Percentiles rank a stretch among this genome's conserved stretches.
These are phyloP conservation scores for Schizotus pectinicornis DNA, from an alignment of 2,888 invertebrate species.

Conservation along the genomic window DNA sequence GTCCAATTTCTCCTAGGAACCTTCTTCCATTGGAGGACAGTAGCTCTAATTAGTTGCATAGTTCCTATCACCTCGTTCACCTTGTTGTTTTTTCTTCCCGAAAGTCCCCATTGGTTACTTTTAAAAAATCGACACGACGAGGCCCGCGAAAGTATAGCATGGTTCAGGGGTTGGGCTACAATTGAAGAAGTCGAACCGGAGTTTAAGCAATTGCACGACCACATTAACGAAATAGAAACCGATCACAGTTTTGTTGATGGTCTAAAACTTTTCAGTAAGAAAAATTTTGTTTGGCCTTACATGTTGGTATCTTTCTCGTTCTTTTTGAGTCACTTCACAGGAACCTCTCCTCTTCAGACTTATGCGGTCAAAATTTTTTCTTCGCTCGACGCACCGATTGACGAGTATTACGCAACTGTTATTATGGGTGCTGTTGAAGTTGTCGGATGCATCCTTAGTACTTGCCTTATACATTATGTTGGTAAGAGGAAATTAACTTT, in stretches of 20 bases:
- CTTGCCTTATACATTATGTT: constrained; percentile 71
- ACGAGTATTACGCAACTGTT: constrained; percentile 78
- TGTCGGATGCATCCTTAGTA: constrained; percentile 70
- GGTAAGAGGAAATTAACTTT: constrained; percentile 76
- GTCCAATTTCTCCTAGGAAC: constrained; percentile 76
- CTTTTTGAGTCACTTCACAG: constrained; percentile 79
- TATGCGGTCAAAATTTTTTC: constrained; percentile 78
- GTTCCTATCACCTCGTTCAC: constrained; percentile 69
- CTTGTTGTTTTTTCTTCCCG: constrained; percentile 74
- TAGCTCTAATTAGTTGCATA: constrained; percentile 69
- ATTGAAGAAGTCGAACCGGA: constrained; percentile 66
- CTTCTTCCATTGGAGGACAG: constrained; percentile 72
- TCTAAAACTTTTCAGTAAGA: constrained; percentile 60
- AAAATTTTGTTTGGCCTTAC: constrained; percentile 73
- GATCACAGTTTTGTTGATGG: constrained; percentile 24
- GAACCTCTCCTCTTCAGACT: constrained; percentile 76
- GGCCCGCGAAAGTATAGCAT: constrained; percentile 71
- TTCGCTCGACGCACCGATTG: constrained; percentile 73
- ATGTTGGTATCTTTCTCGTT: constrained; percentile 70
- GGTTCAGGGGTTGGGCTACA: constrained; percentile 54
- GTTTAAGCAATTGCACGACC: constrained; percentile 53
- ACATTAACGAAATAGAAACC: constrained; percentile 14
- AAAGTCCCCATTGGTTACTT: constrained; percentile 81
- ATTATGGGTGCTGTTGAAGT: constrained; percentile 74
- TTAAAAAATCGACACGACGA: constrained; percentile 68